phyloP scores from a whole-genome alignment of 2,797 vertebrate species.

The Antrozous pallidus region DNA sequence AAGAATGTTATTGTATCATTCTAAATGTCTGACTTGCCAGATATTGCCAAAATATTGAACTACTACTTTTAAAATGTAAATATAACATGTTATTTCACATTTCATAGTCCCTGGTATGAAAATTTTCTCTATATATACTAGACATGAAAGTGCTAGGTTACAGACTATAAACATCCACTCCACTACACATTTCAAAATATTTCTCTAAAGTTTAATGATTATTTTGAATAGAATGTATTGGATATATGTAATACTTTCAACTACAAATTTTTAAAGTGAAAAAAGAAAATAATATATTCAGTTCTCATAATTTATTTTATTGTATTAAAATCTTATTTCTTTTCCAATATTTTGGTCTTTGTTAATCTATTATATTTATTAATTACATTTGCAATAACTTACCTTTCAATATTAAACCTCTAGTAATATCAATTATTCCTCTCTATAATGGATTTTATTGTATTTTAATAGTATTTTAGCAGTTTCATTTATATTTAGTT shows the following conservation, averaged over 20 bases:
- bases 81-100: not conserved
- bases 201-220: not conserved
- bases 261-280: too few species aligned
- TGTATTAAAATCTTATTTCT: not conserved
- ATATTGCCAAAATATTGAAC: not conserved
- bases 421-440: not conserved
- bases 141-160: not conserved
- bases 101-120: not conserved
- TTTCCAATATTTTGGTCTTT: not conserved
- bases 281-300: not conserved
- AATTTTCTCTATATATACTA: not conserved
- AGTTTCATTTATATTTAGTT: not conserved
- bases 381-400: not conserved
- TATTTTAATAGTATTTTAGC: not conserved
- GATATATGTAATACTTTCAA: too few species aligned
- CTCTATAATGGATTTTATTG: not conserved
- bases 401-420: not conserved
- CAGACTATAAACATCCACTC: not conserved
- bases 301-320: not conserved
- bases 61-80: not conserved
- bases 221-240: not conserved
- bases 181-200: not conserved
- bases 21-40: too few species aligned
- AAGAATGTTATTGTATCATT: not conserved
- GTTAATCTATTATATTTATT: not conserved